A percentile compares a stretch with the other conserved stretches of the same genome.
phyloP scores from a whole-genome alignment of 2,888 invertebrate genomes.

The Aspidiotus rigidus region DNA sequence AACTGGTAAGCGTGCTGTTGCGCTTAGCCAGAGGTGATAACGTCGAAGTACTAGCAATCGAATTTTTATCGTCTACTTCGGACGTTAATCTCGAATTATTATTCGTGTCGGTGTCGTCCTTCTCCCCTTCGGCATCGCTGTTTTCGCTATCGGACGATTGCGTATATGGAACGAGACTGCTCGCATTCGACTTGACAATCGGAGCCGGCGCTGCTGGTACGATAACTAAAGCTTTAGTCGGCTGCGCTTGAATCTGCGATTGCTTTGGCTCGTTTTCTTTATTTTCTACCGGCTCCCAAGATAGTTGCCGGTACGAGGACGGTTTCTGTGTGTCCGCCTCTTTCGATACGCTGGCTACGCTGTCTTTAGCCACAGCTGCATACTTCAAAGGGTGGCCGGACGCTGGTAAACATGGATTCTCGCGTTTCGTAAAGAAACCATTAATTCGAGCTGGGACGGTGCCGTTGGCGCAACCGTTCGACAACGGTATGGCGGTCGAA shows the following conservation, averaged over 20 bases:
- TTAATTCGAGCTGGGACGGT: constrained; percentile 11
- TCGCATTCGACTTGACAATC: constrained; percentile 25
- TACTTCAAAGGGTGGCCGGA: constrained; percentile 15
- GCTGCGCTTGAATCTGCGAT: neutral
- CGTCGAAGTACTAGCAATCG: neutral
- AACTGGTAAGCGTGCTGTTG: constrained; percentile 27
- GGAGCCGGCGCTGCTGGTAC: constrained; percentile 22
- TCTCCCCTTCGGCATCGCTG: neutral
- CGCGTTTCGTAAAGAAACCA: constrained; percentile 27
- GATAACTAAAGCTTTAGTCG: constrained; percentile 7
- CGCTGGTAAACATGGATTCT: constrained; percentile 22
- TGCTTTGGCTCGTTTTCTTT: constrained; percentile 7
- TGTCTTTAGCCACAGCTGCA: neutral
- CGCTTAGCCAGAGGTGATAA: constrained; percentile 22
- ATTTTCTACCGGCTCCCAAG: constrained; percentile 14
- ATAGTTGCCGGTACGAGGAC: constrained; percentile 11
- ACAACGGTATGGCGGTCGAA: constrained; percentile 5
- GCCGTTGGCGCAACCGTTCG: constrained; percentile 21
- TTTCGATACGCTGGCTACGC: too few relatives aligned
- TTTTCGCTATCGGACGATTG: constrained; percentile 26
- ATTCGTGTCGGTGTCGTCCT: constrained; percentile 10
- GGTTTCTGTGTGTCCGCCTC: neutral
- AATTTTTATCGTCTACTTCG: neutral
- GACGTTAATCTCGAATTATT: constrained; percentile 7
- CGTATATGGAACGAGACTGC: constrained; percentile 34